A percentile compares a stretch with the other conserved stretches of the same genome.
Conservation (phyloP, 2,113 vertebrate species). For the Acanthisitta chloris region DNA sequence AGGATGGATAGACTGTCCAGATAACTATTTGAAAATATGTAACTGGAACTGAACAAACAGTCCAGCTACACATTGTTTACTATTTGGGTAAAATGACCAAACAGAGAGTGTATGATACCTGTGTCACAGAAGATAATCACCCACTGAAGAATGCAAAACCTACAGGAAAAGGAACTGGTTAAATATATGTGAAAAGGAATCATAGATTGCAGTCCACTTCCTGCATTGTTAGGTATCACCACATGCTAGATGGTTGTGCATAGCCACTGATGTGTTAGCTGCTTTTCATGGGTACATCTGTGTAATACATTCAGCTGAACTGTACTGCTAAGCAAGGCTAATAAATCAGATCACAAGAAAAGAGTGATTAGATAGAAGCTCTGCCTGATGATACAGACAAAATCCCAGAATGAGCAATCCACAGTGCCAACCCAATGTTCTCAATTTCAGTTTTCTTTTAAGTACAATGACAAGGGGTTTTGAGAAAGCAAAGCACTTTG, state of each 20-base stretch:
- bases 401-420: neutral
- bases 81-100: neutral
- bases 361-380: neutral
- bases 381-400: neutral
- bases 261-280: neutral
- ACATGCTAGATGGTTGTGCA: rapidly evolving
- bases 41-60: neutral
- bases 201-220: neutral
- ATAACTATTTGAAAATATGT: neutral
- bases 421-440: neutral
- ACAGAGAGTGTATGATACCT: neutral
- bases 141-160: neutral
- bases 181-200: neutral
- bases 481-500: neutral
- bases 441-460: neutral
- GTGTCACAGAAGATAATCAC: neutral
- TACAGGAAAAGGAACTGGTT: neutral
- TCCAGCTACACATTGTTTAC: neutral
- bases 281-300: neutral
- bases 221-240: neutral
- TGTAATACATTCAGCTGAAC: neutral
- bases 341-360: neutral
- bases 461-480: neutral
- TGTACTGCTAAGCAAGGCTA: neutral
- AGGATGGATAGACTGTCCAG: neutral